These are phyloP conservation scores for Platerodrilus igneus DNA, from an alignment of 2,888 invertebrate species.

Conservation along the genomic window DNA sequence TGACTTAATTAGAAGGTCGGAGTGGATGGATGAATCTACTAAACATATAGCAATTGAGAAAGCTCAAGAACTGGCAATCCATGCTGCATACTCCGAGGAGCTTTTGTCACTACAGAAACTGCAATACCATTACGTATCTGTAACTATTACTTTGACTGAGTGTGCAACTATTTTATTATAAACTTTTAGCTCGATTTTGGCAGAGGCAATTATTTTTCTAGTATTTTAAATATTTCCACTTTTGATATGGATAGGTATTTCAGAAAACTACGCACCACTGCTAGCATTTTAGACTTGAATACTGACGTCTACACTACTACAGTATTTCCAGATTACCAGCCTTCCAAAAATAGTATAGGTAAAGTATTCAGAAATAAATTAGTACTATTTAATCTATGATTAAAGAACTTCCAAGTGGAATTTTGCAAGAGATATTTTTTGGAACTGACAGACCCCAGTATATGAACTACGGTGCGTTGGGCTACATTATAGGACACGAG, in stretches of 20 bases:
- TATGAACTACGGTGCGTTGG: slow-evolving; percentile 82
- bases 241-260: slow-evolving; percentile 52
- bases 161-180: neutral
- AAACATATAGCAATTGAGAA: slow-evolving; percentile 28
- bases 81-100: slow-evolving; percentile 34
- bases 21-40: slow-evolving; percentile 33
- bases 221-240: slow-evolving; percentile 49
- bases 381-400: neutral
- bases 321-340: slow-evolving; percentile 54
- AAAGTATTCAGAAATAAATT: slow-evolving; percentile 50
- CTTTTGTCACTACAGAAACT: slow-evolving; percentile 28
- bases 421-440: slow-evolving; percentile 82
- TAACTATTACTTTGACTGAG: slow-evolving; percentile 27
- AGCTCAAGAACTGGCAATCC: slow-evolving; percentile 25
- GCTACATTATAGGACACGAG: slow-evolving; percentile 81
- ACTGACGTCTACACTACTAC: slow-evolving; percentile 50
- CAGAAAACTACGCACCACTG: slow-evolving; percentile 48
- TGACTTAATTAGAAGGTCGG: slow-evolving; percentile 25
- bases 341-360: slow-evolving; percentile 55
- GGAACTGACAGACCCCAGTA: slow-evolving; percentile 76
- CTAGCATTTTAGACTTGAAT: slow-evolving; percentile 53
- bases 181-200: slow-evolving; percentile 46
- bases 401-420: slow-evolving; percentile 82
- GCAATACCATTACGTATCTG: slow-evolving; percentile 37
- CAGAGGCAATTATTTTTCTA: slow-evolving; percentile 47